A percentile compares a stretch with the other conserved stretches of the same genome.
Conservation (phyloP, 1,140 invertebrate genomes). For the Drosophila oshimai region DNA sequence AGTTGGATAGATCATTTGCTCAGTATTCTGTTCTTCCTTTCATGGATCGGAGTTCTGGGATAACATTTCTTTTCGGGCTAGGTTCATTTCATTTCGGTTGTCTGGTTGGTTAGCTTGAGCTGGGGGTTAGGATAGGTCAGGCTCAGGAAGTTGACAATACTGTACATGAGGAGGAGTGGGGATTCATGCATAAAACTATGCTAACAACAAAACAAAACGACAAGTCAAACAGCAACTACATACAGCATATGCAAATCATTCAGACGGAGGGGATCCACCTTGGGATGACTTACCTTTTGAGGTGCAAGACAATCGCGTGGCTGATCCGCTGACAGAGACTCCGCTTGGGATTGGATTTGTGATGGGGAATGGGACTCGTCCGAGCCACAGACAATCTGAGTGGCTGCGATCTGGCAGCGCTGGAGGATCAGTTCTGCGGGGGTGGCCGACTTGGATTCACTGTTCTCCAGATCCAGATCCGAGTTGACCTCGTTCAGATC, state of each 20-base stretch:
- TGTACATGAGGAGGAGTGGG: conserved; percentile 35
- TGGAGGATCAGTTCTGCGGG: conserved; percentile 42
- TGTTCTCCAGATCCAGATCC: conserved; percentile 69
- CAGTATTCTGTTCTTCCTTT: conserved; percentile 28
- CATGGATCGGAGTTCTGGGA: background rate
- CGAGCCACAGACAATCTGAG: conserved; percentile 41
- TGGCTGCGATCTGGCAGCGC: conserved; percentile 53
- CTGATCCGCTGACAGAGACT: conserved; percentile 52
- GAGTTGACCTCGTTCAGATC: conserved; percentile 75
- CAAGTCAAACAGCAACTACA: conserved; percentile 41
- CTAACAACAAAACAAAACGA: conserved; percentile 22
- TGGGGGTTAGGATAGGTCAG: conserved; percentile 32
- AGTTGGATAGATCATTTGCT: conserved; percentile 17
- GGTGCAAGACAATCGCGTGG: conserved; percentile 77
- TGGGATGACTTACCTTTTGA: conserved; percentile 64
- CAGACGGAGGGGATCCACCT: background rate
- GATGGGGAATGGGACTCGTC: background rate
- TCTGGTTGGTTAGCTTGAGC: conserved; percentile 16
- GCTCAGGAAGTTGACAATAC: conserved; percentile 65
- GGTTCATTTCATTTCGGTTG: conserved; percentile 11
- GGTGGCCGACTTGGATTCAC: conserved; percentile 13
- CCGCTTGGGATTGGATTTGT: background rate
- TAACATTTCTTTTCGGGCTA: conserved; percentile 9
- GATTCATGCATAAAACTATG: conserved; percentile 42
- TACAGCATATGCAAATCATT: conserved; percentile 29